Percentiles rank a stretch among this genome's conserved stretches.
Conservation (phyloP, 2,888 invertebrate genomes). For the Campopleginae sp. region DNA sequence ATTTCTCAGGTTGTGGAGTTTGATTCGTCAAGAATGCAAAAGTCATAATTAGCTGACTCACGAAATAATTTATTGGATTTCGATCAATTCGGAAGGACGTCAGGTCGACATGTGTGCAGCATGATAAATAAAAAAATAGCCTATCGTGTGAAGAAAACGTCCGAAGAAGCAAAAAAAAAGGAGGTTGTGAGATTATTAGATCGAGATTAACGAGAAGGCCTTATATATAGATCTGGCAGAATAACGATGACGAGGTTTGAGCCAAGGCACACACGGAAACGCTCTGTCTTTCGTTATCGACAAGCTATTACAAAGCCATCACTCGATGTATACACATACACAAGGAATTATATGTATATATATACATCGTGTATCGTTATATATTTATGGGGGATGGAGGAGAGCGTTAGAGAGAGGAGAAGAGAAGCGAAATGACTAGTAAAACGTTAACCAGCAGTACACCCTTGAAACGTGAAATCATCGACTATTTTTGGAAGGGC, state of each 20-base stretch:
- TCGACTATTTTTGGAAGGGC: slow-evolving; percentile 71
- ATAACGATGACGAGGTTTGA: slow-evolving; percentile 59
- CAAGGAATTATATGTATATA: neutral
- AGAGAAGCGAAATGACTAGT: slow-evolving; percentile 33
- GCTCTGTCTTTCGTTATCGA: slow-evolving; percentile 64
- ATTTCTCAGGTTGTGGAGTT: too few relatives aligned
- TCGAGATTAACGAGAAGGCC: neutral
- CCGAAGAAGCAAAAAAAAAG: neutral
- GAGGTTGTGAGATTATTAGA: slow-evolving; percentile 1
- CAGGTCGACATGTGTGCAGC: neutral
- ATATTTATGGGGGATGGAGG: slow-evolving; percentile 12
- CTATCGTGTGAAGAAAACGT: neutral
- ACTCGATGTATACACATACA: slow-evolving; percentile 1
- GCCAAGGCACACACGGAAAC: slow-evolving; percentile 57
- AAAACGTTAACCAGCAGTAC: slow-evolving; percentile 61
- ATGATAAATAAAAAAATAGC: neutral
- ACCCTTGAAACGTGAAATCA: slow-evolving; percentile 68
- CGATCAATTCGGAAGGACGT: neutral
- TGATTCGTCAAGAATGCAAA: too few relatives aligned
- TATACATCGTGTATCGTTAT: slow-evolving; percentile 12
- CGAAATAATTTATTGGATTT: neutral
- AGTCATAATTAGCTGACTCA: too few relatives aligned
- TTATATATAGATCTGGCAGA: slow-evolving; percentile 28
- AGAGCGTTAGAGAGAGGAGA: neutral
- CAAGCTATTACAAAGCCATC: slow-evolving; percentile 62